These are phyloP conservation scores for Dreissena polymorpha DNA, from an alignment of 1,140 invertebrate genomes.

Conservation along the genomic window DNA sequence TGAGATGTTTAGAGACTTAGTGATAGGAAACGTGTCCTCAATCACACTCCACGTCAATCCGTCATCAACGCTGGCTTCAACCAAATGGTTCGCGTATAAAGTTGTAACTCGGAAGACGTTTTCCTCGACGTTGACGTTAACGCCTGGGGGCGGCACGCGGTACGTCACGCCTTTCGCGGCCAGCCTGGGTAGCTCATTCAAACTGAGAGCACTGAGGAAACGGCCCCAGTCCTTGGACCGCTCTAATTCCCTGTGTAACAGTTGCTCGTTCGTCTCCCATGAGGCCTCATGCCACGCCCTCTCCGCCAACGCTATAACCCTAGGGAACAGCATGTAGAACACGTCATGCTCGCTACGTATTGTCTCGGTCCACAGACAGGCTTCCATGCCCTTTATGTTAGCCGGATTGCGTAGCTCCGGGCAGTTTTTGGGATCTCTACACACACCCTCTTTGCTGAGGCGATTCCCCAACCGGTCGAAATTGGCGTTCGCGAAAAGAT, in stretches of 20 bases:
- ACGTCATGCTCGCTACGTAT: constrained; percentile 65
- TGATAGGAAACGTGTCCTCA: no score
- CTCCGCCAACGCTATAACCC: constrained; percentile 73
- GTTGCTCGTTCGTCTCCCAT: constrained; percentile 67
- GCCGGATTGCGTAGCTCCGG: constrained; percentile 54
- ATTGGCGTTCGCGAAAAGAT: constrained; percentile 65
- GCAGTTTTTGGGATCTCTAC: constrained; percentile 51
- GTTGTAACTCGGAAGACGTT: constrained; percentile 1
- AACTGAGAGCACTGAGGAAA: constrained; percentile 71
- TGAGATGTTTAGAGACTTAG: neutral
- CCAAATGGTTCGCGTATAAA: constrained; percentile 9
- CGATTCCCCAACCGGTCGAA: constrained; percentile 54
- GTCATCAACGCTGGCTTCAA: constrained; percentile 8
- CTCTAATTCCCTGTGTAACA: neutral
- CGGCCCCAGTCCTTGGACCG: constrained; percentile 68
- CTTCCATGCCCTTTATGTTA: constrained; percentile 71
- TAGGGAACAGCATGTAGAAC: constrained; percentile 70
- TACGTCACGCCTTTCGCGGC: constrained; percentile 67
- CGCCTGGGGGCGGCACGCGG: constrained; percentile 73
- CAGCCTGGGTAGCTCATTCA: constrained; percentile 67
- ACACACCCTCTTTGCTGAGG: constrained; percentile 38
- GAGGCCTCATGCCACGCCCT: constrained; percentile 74
- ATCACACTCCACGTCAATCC: neutral
- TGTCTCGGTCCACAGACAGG: constrained; percentile 71
- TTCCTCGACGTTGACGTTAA: constrained; percentile 30